Base-by-base conservation (phyloP, 2,113 vertebrate species). In the Ageneiosus marmoratus region DNA sequence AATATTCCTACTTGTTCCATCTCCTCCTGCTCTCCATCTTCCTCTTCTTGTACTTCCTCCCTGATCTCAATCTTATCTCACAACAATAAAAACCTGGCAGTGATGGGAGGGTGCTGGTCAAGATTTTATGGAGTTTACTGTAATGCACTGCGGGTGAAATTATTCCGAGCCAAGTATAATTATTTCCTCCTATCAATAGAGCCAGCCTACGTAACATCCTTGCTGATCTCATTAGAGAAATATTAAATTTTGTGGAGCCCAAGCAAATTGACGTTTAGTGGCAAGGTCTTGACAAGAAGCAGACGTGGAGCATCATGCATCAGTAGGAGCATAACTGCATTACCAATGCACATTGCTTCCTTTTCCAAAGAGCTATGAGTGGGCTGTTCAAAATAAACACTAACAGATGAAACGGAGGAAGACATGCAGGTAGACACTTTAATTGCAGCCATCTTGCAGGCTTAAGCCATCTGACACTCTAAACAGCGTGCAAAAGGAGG, bases 221-320 rank as follows among this genome's bases (percentile, higher is more conserved):
- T 89, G 92, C 93, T 94, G 89, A 94, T 95, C 90, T 89, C 90
- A 94, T 94, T 94, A 94, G 86, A 88, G 88, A 89, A 94, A 92
- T 93, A 92, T 92, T 92, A 93, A 90, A 91, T 94, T 93, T 89
- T 92, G 92, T 91, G 91, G 89, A 93, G 91, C 90, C 90, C 67
- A 87, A 90, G 88, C 90, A 94, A 94, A 94, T 95, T 94, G 94
- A 94, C 93, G 94, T 76, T 93, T 94, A 92, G 92, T 94, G 93
- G 92, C 92, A 94, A 92, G 93, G 93, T 93, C 92, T 91, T 93
- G 94, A 95, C 93, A 92, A 94, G 91, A 94, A 94, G 85, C 93
- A 95, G 94, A 93, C 90, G 86, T 87, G 85, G 91, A 87, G 91
- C 92, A 91, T 92, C 89, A 91, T 93, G 93, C 92, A 93, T 93